Evolutionary conservation across 2,113 vertebrate genomes (phyloP), one percentile per base, ranked within the genome.

Genomic region (Sceloporus undulatus): DNA sequence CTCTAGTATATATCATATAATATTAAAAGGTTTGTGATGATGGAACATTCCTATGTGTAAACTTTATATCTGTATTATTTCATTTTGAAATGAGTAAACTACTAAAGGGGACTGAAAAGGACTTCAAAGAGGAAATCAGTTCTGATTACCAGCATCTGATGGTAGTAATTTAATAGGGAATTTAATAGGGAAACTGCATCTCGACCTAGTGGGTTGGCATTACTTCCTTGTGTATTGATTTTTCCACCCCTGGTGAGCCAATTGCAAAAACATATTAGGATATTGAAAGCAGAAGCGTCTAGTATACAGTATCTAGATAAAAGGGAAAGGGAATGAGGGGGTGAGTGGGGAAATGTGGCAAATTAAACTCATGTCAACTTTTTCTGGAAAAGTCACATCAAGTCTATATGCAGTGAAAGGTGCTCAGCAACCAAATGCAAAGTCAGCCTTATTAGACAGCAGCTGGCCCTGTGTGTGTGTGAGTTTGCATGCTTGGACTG

Each of bases 271-370:
- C 74, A 42, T 84, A 34, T 5, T 18, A 82, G 78, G 84, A 92
- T 95, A 94, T 94, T 91, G 92, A 95, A 96, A 96, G 80, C 91
- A 94, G 96, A 96, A 91, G 86, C 80, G 91, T 91, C 90, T 92
- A 87, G 89, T 85, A 74, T 92, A 94, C 79, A 89, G 94, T 34
- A 34, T 95, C 94, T 87, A 66, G 92, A 94, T 95, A 95, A 95
- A 96, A 93, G 82, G n/a, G 75, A 90, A 89, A 91, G 93, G 91
- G 59, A 82, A 66, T 86, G 86, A 94, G 95, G 91, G 59, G 11
- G 59, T 16, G 13, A 4, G 91, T 89, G 94, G 91, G 76, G 88
- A 84, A 94, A 96, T 93, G 94, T 92, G 95, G 92, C 79, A 93
- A 68, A 91, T 92, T 93, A 95, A 48, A 89, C 90, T 90, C 86